A percentile compares a stretch with the other conserved stretches of the same genome.
Evolutionary conservation across 1,140 invertebrate species (phyloP).

Genomic region (Euwallacea fornicatus): DNA sequence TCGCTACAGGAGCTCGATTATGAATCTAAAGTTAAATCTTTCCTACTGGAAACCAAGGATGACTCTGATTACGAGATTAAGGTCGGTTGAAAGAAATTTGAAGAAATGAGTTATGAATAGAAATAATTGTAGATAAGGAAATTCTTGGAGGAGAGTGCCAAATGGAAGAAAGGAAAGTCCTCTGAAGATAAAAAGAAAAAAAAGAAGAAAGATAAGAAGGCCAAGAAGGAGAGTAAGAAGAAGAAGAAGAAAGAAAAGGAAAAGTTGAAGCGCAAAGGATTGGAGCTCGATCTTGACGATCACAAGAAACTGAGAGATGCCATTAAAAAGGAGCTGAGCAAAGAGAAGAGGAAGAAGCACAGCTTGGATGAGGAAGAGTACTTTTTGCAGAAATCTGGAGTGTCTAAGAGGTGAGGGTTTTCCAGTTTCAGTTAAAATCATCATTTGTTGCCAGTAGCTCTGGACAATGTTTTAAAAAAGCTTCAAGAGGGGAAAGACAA

Average conservation of each 20-base stretch:
- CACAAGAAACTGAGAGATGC: constrained; percentile 67
- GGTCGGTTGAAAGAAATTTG: constrained; percentile 53
- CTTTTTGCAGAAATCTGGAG: constrained; percentile 59
- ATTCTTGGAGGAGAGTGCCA: constrained; percentile 76
- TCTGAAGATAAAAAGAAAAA: constrained; percentile 70
- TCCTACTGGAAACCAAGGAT: constrained; percentile 76
- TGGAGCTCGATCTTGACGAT: constrained; percentile 65
- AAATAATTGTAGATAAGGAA: constrained; percentile 57
- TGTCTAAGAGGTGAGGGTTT: constrained; percentile 57
- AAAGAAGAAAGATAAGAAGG: constrained; percentile 70
- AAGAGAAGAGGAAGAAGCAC: constrained; percentile 56
- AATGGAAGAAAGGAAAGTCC: constrained; percentile 76
- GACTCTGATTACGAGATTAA: constrained; percentile 83
- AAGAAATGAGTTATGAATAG: not conserved
- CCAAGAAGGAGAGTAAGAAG: constrained; percentile 63
- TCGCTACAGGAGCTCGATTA: constrained; percentile 62
- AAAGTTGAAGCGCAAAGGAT: constrained; percentile 64
- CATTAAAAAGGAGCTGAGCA: constrained; percentile 60
- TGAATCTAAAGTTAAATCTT: constrained; percentile 72
- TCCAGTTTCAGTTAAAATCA: not conserved
- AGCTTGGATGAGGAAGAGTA: constrained; percentile 60
- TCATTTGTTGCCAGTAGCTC: constrained; percentile 9
- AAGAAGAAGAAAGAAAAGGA: constrained; percentile 66
- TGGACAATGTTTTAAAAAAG: no score
- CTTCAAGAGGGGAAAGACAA: no score